A percentile compares a stretch with the other conserved stretches of the same genome.
phyloP scores from a whole-genome alignment of 35 echinoderm and acorn worm genomes.

The Apostichopus californicus region DNA sequence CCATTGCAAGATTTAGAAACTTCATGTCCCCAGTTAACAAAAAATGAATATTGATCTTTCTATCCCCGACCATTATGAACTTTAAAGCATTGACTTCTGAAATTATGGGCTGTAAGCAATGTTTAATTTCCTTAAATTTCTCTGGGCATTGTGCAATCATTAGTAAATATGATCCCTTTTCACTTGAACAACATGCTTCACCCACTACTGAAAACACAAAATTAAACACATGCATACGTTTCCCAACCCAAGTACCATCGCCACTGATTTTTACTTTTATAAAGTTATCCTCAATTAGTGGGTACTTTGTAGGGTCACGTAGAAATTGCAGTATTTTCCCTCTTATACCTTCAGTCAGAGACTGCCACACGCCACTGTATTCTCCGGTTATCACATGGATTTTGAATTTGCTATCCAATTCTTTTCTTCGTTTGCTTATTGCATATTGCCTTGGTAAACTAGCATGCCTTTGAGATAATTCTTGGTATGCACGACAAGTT shows the following conservation, averaged over 20 bases:
- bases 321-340: background rate
- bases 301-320: background rate
- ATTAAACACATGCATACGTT: constrained; percentile 13
- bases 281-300: background rate
- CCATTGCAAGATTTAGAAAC: constrained; percentile 25
- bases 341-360: background rate
- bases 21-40: background rate
- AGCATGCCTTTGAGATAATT: no score
- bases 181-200: background rate
- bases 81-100: background rate
- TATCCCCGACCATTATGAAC: background rate
- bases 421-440: no score
- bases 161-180: background rate
- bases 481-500: no score
- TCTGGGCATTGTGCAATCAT: constrained; percentile 12
- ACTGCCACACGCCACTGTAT: constrained; percentile 6
- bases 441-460: no score
- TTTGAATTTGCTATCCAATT: no score
- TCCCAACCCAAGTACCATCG: constrained; percentile 13
- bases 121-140: background rate
- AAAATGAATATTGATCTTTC: background rate
- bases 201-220: background rate
- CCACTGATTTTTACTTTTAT: constrained; percentile 22
- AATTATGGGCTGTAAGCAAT: background rate
- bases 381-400: no score